phyloP scores from a whole-genome alignment of 2,113 vertebrate species.

The Corythornis vintsioides region DNA sequence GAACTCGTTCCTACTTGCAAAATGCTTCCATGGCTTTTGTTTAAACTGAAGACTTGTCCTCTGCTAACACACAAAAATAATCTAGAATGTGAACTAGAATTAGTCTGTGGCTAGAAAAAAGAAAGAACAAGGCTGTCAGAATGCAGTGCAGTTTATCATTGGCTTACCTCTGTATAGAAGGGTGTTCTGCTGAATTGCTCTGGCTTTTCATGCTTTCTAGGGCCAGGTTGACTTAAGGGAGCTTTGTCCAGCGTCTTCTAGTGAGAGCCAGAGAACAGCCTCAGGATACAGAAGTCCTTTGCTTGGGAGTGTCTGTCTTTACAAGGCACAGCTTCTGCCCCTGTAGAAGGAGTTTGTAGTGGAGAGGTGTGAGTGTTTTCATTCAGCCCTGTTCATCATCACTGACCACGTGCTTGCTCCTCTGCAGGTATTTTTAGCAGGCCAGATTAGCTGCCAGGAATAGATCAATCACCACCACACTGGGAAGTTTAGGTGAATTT shows the following conservation, averaged over 20 bases:
- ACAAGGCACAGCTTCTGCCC: background rate
- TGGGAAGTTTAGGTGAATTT: background rate
- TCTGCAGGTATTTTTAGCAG: background rate
- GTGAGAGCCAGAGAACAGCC: background rate
- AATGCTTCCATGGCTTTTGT: background rate
- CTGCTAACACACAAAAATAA: background rate
- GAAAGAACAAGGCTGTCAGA: background rate
- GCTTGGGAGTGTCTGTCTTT: background rate
- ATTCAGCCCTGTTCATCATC: background rate
- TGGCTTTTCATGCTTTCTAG: background rate
- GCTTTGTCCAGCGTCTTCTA: background rate
- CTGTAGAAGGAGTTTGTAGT: background rate
- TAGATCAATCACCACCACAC: background rate
- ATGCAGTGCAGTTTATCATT: background rate
- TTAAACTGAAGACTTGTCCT: background rate
- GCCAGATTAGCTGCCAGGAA: background rate
- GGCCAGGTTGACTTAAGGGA: background rate
- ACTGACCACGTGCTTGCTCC: background rate
- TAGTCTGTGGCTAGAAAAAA: background rate
- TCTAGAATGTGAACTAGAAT: background rate
- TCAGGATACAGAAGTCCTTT: accelerated
- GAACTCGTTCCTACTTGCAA: background rate
- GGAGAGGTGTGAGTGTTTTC: background rate
- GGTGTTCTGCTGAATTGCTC: background rate
- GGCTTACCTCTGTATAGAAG: background rate